Evolutionary conservation across 2,113 vertebrate genomes (phyloP).

Genomic region (Myrmophylax atrothorax): DNA sequence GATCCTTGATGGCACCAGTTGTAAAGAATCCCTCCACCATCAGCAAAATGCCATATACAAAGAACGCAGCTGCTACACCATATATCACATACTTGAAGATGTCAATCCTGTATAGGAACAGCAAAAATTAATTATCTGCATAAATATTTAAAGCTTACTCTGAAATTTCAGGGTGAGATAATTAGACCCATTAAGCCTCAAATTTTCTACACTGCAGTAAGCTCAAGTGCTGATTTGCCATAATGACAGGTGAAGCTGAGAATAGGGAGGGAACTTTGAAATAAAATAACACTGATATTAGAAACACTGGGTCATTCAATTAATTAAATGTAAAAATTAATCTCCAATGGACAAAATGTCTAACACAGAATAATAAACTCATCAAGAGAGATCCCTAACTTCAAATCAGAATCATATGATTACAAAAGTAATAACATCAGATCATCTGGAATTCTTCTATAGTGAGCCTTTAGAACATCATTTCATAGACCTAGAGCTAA

Average conservation of each 20-base stretch:
- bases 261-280: not conserved
- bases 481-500: not conserved
- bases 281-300: not conserved
- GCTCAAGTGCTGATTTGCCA: not conserved
- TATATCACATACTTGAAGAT: slow-evolving; percentile 99
- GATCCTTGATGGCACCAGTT: slow-evolving; percentile 97
- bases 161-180: not conserved
- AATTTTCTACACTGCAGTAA: not conserved
- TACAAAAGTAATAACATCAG: not conserved
- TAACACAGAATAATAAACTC: not conserved
- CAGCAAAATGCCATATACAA: slow-evolving; percentile 97
- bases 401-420: not conserved
- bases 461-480: not conserved
- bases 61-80: slow-evolving; percentile 96
- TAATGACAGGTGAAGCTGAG: not conserved
- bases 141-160: not conserved
- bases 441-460: not conserved
- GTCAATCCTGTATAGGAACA: slow-evolving; percentile 85
- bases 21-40: slow-evolving; percentile 99
- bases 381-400: not conserved
- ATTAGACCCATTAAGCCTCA: not conserved
- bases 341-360: not conserved
- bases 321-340: not conserved
- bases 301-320: not conserved
- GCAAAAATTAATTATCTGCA: slow-evolving; percentile 14